Base-by-base conservation (phyloP, 2,797 vertebrate species). In the Enoplosus armatus region DNA sequence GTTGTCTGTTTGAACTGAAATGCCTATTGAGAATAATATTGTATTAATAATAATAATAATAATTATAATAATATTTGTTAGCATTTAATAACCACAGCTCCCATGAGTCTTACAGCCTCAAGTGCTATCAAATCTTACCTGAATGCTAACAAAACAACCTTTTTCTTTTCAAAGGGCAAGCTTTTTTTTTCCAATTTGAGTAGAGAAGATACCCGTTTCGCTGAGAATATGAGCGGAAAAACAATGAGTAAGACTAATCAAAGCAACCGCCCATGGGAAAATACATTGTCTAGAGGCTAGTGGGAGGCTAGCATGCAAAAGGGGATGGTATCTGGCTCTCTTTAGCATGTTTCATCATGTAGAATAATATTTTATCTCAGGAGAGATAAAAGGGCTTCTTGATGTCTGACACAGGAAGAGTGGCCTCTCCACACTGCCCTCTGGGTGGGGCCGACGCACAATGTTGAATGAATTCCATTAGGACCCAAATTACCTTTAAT, bases 401-500 rank as follows among this genome's bases (percentile, higher is more conserved):
- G 61, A 77, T 54, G 55, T 80, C 50, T n/a, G 10, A 67, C 70
- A 78, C 60, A 80, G 79, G 78, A 86, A 84, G 83, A 69, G 72
- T 14, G 18, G 69, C 73, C 56, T 72, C 70, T 72, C 65, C 61
- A 50, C 60, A 27, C 48, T 59, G 82, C 79, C 22, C 75, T 82
- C 72, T 85, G 89, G 91, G 90, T 84, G 86, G 85, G 76, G 90
- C 79, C 7, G 58, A 75, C 43, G 66, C 89, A 92, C 88, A 92
- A 92, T 87, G 90, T 88, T 95, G 91, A 95, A 95, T 91, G 90
- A 94, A 95, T 95, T 95, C 93, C 85, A 95, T 95, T 95, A 95
- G 93, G 69, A 76, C 33, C 89, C 85, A 94, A 95, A 96, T 95
- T 93, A 94, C 94, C 92, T 95, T 95, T 95, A 96, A 95, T 95